These are phyloP conservation scores for Drosophila paranaensis DNA, from an alignment of 2,888 invertebrate species.

Conservation along the genomic window DNA sequence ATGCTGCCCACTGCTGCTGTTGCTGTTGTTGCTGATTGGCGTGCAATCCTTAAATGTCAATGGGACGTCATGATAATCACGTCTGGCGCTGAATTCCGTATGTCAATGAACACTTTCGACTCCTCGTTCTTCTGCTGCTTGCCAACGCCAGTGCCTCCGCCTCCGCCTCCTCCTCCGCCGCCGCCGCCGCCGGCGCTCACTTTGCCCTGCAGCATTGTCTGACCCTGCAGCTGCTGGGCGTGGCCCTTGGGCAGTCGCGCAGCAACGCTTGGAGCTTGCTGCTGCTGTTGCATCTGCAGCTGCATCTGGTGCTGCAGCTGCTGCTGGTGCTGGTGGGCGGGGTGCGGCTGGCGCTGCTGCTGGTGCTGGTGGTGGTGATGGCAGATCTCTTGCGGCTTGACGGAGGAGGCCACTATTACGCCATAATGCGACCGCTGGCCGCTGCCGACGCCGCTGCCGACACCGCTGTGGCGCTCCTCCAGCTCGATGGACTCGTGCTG, in stretches of 20 bases:
- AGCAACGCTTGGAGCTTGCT: constrained; percentile 32
- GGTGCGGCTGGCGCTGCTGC: constrained; percentile 73
- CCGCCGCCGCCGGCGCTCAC: constrained; percentile 20
- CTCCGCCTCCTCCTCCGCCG: not conserved
- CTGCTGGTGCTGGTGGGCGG: constrained; percentile 80
- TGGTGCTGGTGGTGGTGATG: constrained; percentile 84
- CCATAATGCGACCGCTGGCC: constrained; percentile 66
- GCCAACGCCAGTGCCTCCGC: constrained; percentile 24
- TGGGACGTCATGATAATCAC: constrained; percentile 92
- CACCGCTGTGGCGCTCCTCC: constrained; percentile 78
- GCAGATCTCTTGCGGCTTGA: constrained; percentile 75
- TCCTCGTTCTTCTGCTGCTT: constrained; percentile 80
- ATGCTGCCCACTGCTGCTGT: constrained; percentile 19
- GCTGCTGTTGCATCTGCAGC: constrained; percentile 56
- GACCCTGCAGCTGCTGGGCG: constrained; percentile 32
- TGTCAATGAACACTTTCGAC: constrained; percentile 91
- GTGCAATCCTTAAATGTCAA: constrained; percentile 87
- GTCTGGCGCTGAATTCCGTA: constrained; percentile 95
- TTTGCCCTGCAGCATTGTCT: constrained; percentile 30
- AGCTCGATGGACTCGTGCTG: constrained; percentile 80
- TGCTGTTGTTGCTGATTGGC: constrained; percentile 63
- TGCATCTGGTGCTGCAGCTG: constrained; percentile 77
- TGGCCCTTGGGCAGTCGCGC: constrained; percentile 46
- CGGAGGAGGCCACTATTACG: constrained; percentile 56
- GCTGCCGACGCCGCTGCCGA: constrained; percentile 30